Evolutionary conservation across 2,797 vertebrate species (phyloP), one percentile per base, ranked within the genome.

Genomic region (Danio choprae): DNA sequence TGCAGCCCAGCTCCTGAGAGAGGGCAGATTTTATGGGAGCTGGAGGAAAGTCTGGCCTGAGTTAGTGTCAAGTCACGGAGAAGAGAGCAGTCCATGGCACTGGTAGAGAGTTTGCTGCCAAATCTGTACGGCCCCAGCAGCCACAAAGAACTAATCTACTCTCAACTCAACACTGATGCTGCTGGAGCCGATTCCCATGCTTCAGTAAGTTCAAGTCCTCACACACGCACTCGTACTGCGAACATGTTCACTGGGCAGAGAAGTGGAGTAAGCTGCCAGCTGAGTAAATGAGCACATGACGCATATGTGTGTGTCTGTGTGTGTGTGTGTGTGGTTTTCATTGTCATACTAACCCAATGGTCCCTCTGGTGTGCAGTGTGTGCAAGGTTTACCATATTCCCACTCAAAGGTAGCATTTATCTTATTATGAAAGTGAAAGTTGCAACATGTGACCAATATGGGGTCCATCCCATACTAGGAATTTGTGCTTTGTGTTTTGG

Each of bases 321-420:
- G 29, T 48, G 51, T 68, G 56, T 43, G 29, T 50, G 65, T 58
- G 48, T 55, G 77, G 20, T 16, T 81, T 76, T 84, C 62, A 80
- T 82, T 82, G 72, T 77, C 22, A 69, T 69, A 70, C 79, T 76
- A 77, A 81, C 43, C 74, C 62, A 60, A 59, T 56, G 85, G 87
- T 87, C 83, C 85, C 77, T 81, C 76, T 80, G 83, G 84, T 77
- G 74, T 70, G 58, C 68, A 82, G 18, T 74, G 80, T 79, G 53
- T 80, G 78, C 59, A 64, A 83, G 85, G 84, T 83, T 84, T 70
- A 79, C 74, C 38, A 76, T 67, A 38, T 69, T 36, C 36, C 40
- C 40, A 44, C 4, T 58, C 22, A 60, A 67, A 18, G 50, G 43
- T 3, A 53, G 18, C 15, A 29, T 18, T 36, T n/a, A 38, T 22